These are phyloP conservation scores for Eupithecia insigniata DNA, from an alignment of 2,888 invertebrate genomes.

Conservation along the genomic window DNA sequence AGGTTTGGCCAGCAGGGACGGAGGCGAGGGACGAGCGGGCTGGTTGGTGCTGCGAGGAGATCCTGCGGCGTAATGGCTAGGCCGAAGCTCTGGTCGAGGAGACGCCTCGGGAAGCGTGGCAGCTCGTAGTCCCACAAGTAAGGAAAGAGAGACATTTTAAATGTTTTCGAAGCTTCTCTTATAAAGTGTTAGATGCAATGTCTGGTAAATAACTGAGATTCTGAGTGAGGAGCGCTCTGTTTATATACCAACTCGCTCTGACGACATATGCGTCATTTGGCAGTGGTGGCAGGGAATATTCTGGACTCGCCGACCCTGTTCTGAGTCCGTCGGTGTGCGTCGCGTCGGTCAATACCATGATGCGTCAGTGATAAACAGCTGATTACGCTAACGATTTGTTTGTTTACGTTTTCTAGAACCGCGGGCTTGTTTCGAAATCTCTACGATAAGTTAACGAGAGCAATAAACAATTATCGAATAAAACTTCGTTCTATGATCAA, in stretches of 20 bases:
- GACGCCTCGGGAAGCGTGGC: conserved; percentile 68
- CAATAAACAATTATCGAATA: not conserved
- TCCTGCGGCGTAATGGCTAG: conserved; percentile 74
- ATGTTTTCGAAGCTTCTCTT: conserved; percentile 22
- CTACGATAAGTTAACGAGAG: not conserved
- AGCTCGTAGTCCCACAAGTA: conserved; percentile 69
- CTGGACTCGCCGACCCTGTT: conserved; percentile 24
- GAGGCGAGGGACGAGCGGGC: conserved; percentile 58
- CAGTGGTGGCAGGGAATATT: conserved; percentile 23
- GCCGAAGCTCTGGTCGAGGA: conserved; percentile 77
- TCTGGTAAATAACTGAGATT: conserved; percentile 9
- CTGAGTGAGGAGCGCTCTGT: not conserved
- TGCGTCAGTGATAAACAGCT: not conserved
- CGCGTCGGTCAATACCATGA: not conserved
- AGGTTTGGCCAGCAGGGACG: conserved; percentile 73
- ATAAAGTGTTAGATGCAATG: not conserved
- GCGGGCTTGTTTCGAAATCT: not conserved
- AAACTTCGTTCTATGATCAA: not conserved
- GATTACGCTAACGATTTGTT: not conserved
- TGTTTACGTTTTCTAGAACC: conserved; percentile 3
- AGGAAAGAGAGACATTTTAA: conserved; percentile 67
- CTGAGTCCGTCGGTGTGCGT: conserved; percentile 12
- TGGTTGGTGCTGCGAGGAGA: conserved; percentile 57
- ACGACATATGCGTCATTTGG: conserved; percentile 23
- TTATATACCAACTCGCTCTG: conserved; percentile 20